A percentile compares a stretch with the other conserved stretches of the same genome.
These are phyloP conservation scores for Austrofundulus limnaeus DNA, from an alignment of 2,113 vertebrate species.

Conservation along the genomic window DNA sequence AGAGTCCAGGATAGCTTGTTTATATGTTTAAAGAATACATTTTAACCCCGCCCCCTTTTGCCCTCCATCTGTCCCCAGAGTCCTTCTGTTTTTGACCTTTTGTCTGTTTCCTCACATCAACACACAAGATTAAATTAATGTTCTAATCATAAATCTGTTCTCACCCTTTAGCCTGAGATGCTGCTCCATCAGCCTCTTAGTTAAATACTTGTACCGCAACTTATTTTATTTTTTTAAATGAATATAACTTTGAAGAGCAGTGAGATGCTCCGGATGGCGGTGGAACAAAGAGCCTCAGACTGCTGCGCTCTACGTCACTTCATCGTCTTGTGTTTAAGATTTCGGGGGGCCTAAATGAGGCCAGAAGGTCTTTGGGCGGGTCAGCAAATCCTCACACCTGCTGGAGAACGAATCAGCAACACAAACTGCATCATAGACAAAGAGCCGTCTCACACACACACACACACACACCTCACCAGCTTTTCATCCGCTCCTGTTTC, in stretches of 20 bases:
- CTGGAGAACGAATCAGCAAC: conserved; percentile 45
- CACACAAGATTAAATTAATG: no score
- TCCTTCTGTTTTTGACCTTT: no score
- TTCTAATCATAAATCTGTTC: conserved; percentile 4
- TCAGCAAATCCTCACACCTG: conserved; percentile 70
- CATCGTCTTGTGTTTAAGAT: no score
- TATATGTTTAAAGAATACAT: background rate
- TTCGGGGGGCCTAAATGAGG: no score
- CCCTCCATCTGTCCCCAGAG: conserved; percentile 26
- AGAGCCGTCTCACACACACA: conserved; percentile 33
- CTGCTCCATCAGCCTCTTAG: no score
- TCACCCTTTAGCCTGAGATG: conserved; percentile 20
- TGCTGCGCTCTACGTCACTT: no score
- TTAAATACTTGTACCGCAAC: background rate
- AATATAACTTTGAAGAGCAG: no score
- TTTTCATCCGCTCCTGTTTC: conserved; percentile 60
- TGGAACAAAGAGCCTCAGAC: no score
- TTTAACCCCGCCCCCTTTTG: background rate
- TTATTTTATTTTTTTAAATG: background rate
- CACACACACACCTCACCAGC: conserved; percentile 48
- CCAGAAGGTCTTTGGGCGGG: no score
- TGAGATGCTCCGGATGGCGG: no score
- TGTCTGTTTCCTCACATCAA: conserved; percentile 25
- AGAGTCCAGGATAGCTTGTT: background rate
- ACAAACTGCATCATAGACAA: conserved; percentile 58